These are phyloP conservation scores for Apeltes quadracus DNA, from an alignment of 2,113 vertebrate genomes.

Conservation along the genomic window DNA sequence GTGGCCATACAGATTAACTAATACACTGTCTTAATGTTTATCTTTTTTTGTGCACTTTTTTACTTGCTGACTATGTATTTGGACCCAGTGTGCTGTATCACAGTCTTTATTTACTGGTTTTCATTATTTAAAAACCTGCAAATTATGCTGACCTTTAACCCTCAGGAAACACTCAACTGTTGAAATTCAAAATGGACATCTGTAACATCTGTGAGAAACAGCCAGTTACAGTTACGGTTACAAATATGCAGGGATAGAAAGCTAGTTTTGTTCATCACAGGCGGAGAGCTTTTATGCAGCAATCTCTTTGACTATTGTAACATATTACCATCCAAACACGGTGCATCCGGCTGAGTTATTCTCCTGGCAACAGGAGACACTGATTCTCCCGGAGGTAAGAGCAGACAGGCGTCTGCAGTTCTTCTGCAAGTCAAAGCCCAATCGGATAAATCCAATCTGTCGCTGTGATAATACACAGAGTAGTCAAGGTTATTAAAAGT, in stretches of 20 bases:
- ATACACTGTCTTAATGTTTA: not conserved
- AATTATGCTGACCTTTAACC: slow-evolving; percentile 47
- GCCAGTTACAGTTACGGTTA: slow-evolving; percentile 1
- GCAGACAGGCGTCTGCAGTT: slow-evolving; percentile 11
- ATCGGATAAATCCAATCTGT: not conserved
- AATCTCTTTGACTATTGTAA: slow-evolving; percentile 5
- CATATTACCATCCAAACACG: slow-evolving; percentile 9
- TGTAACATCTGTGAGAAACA: slow-evolving; percentile 11
- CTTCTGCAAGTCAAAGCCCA: slow-evolving; percentile 7
- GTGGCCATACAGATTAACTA: not conserved
- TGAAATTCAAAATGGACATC: slow-evolving; percentile 34
- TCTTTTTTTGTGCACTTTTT: slow-evolving; percentile 9
- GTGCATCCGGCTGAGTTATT: slow-evolving; percentile 24
- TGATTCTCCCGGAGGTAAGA: slow-evolving; percentile 24
- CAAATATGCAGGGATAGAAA: slow-evolving; percentile 16
- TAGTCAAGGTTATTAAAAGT: not conserved
- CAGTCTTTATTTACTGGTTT: slow-evolving; percentile 13
- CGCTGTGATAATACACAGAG: not conserved
- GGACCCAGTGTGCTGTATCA: slow-evolving; percentile 20
- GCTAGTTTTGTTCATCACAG: slow-evolving; percentile 14
- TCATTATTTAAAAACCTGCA: slow-evolving; percentile 26
- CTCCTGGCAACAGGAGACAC: slow-evolving; percentile 46
- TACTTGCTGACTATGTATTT: slow-evolving; percentile 12
- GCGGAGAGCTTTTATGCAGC: not conserved
- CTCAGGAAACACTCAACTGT: slow-evolving; percentile 57